A percentile compares a stretch with the other conserved stretches of the same genome.
Evolutionary conservation across 2,113 vertebrate species (phyloP).

Genomic region (Guaruba guarouba): DNA sequence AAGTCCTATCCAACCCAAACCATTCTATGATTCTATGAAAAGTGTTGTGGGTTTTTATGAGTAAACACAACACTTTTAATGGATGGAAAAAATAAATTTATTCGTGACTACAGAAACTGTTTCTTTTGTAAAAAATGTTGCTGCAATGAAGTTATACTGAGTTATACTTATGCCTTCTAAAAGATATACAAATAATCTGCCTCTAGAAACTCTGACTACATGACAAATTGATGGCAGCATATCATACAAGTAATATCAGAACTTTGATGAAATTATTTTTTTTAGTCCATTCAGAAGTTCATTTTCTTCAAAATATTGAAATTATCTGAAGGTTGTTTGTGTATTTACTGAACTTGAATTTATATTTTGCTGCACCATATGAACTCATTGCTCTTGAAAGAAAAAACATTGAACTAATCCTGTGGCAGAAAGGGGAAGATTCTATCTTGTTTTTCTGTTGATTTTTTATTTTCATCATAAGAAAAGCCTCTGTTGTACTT

Average conservation of each 20-base stretch:
- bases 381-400: conserved; percentile 35
- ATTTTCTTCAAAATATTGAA: conserved; percentile 30
- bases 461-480: conserved; percentile 50
- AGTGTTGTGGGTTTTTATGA: background rate
- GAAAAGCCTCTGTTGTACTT: background rate
- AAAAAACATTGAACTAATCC: background rate
- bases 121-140: background rate
- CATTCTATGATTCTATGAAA: background rate
- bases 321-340: conserved; percentile 42
- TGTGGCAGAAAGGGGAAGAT: background rate
- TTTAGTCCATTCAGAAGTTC: conserved; percentile 1
- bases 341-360: conserved; percentile 43
- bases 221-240: background rate
- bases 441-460: background rate
- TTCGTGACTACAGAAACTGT: background rate
- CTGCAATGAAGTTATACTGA: background rate
- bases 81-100: background rate
- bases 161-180: background rate
- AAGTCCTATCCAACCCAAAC: background rate
- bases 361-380: background rate
- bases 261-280: background rate
- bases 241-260: background rate
- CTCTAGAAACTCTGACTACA: background rate
- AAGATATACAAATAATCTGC: background rate
- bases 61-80: background rate